These are phyloP conservation scores for Hirudinaria manillensis DNA, from an alignment of 2,888 invertebrate genomes.

Conservation along the genomic window DNA sequence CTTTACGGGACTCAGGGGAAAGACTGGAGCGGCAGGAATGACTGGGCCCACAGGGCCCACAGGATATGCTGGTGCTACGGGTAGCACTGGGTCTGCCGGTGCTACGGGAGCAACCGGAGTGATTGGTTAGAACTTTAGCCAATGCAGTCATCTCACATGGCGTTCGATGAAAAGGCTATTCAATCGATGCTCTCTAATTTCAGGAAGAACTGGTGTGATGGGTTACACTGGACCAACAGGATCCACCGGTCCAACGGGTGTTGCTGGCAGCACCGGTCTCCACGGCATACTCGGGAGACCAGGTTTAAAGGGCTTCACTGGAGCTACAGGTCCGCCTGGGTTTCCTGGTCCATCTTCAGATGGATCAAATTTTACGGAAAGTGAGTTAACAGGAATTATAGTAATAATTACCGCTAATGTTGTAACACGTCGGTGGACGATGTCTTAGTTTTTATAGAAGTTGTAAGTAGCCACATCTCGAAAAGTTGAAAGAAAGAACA, in stretches of 20 bases:
- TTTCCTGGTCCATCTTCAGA: slow-evolving; percentile 29
- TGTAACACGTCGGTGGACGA: background rate
- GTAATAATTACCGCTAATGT: background rate
- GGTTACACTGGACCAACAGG: slow-evolving; percentile 29
- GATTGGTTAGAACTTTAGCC: background rate
- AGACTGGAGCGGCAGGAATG: slow-evolving; percentile 1
- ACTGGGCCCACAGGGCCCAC: slow-evolving; percentile 10
- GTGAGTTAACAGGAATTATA: background rate
- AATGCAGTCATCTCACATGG: too few species aligned
- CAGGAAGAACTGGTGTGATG: slow-evolving; percentile 27
- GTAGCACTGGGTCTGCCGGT: slow-evolving; percentile 12
- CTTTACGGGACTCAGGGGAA: slow-evolving; percentile 29
- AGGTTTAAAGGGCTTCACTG: slow-evolving; percentile 16
- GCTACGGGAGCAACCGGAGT: background rate
- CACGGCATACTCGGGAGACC: background rate
- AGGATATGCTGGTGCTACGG: slow-evolving; percentile 7
- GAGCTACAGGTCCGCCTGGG: slow-evolving; percentile 31
- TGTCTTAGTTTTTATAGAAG: too few species aligned
- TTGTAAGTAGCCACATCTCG: too few species aligned
- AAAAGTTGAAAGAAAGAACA: too few species aligned
- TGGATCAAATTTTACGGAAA: background rate
- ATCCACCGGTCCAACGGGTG: background rate
- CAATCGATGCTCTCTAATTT: background rate
- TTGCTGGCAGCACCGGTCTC: background rate
- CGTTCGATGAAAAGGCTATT: background rate